Evolutionary conservation across 35 echinoderm and acorn worm genomes (phyloP).

Genomic region (Ptychodera flava): DNA sequence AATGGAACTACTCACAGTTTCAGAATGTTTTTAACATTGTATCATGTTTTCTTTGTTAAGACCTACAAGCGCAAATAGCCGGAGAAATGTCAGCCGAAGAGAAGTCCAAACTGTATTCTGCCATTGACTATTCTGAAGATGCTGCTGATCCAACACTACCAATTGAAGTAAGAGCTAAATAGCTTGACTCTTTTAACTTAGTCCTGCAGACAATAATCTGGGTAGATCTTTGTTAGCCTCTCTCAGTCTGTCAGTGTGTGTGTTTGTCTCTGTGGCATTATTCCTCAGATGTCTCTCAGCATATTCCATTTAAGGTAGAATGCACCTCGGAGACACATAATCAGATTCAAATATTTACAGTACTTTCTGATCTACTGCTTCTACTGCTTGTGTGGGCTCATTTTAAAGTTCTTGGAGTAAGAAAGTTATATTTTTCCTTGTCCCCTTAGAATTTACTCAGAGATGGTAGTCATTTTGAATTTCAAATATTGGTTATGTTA

Average conservation of each 20-base stretch:
- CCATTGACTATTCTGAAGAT: slow-evolving; percentile 86
- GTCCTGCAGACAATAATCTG: background rate
- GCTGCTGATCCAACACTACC: slow-evolving; percentile 55
- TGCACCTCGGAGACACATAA: no score
- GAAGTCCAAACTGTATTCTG: slow-evolving; percentile 81
- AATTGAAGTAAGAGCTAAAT: slow-evolving; percentile 56
- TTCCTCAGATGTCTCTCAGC: background rate
- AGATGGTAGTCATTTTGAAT: no score
- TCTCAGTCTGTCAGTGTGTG: background rate
- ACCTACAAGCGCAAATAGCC: background rate
- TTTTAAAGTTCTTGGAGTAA: no score
- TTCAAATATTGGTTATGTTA: no score
- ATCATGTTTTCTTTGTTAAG: no score
- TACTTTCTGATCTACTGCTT: no score
- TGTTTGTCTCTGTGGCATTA: background rate
- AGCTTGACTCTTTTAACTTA: background rate
- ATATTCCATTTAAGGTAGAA: background rate
- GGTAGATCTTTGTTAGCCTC: background rate
- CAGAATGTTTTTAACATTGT: no score
- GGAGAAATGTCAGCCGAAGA: slow-evolving; percentile 47
- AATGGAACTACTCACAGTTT: no score
- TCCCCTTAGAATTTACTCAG: no score
- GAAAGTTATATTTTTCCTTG: no score
- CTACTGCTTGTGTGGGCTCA: no score
- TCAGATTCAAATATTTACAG: no score